Evolutionary conservation across 2,888 invertebrate genomes (phyloP), one percentile per base, ranked within the genome.

Genomic region (Diploptera punctata): DNA sequence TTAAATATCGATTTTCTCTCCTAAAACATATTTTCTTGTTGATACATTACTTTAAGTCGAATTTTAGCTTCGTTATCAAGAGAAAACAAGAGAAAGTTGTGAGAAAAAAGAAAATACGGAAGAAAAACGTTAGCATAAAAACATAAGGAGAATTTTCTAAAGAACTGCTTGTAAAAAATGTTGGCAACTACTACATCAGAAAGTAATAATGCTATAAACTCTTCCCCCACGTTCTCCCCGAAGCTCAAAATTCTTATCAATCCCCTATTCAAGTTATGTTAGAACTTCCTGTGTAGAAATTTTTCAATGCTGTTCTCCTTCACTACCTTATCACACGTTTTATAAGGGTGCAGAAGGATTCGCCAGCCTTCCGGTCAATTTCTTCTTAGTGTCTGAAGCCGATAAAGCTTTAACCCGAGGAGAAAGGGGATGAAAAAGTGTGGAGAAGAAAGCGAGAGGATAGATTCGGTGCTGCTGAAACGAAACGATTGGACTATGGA

Each of bases 371-470:
- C 73, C 73, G 67, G 43, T 21, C 70, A 69, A 70, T 70, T 70
- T 70, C 73, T 24, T 24, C 33, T 47, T 47, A 29, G 26, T 67
- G 67, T 69, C 65, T 21, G 52, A 62, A 43, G 62, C 29, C 72
- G 65, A 65, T 67, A 49, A 65, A 70, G 73, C 70, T 57, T 68
- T 31, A 60, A 60, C 44, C 60, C 33, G 68, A 21, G 60, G 31
- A 29, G 80, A 78, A 76, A 76, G 73, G 70, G 61, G 70, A 69
- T 31, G 49, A 72, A 54, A 57, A 33, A 71, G 47, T 69, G 69
- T 73, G 67, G 73, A 79, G 79, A 78, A 80, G 79, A n/a, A 77
- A 76, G 77, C 77, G 78, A 79, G 79, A 76, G 78, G 70, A 74
- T 76, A 75, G 54, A 49, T 29, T 31, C 33, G 18, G n/a, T 44